Evolutionary conservation across 2,888 invertebrate species (phyloP).

Genomic region (Drosophila eohydei): DNA sequence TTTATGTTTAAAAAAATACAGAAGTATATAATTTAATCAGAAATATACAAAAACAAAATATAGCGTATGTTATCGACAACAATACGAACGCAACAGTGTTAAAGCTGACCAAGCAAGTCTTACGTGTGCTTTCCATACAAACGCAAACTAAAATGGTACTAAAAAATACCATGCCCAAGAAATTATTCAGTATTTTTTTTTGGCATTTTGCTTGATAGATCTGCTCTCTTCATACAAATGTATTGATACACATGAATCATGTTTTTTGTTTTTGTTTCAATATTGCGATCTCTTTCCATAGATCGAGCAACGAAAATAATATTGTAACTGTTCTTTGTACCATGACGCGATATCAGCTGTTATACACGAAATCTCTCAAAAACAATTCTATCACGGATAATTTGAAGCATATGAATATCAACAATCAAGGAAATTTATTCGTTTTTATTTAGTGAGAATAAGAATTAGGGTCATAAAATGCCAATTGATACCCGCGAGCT

Average conservation of each 20-base stretch:
- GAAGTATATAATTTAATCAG: constrained; percentile 2
- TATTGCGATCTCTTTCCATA: constrained; percentile 17
- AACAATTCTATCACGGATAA: not conserved
- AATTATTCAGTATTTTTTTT: constrained; percentile 11
- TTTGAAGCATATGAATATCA: not conserved
- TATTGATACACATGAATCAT: not conserved
- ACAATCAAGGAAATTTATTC: not conserved
- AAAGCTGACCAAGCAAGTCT: not conserved
- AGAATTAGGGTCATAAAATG: constrained; percentile 66
- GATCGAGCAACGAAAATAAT: not conserved
- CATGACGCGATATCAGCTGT: constrained; percentile 19
- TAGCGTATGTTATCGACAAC: constrained; percentile 41
- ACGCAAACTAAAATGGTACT: not conserved
- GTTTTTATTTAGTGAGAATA: not conserved
- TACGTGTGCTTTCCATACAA: not conserved
- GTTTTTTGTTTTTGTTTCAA: not conserved
- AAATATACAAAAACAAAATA: constrained; percentile 11
- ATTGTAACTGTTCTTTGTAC: constrained; percentile 40
- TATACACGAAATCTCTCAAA: not conserved
- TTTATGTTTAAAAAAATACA: constrained; percentile 3
- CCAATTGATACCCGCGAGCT: constrained; percentile 82
- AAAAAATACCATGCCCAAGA: not conserved
- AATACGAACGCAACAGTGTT: constrained; percentile 39
- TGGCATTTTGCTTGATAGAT: constrained; percentile 2
- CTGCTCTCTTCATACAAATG: constrained; percentile 25